Percentiles rank a stretch among this genome's conserved stretches.
These are phyloP conservation scores for Carapus acus DNA, from an alignment of 2,797 vertebrate genomes.

Conservation along the genomic window DNA sequence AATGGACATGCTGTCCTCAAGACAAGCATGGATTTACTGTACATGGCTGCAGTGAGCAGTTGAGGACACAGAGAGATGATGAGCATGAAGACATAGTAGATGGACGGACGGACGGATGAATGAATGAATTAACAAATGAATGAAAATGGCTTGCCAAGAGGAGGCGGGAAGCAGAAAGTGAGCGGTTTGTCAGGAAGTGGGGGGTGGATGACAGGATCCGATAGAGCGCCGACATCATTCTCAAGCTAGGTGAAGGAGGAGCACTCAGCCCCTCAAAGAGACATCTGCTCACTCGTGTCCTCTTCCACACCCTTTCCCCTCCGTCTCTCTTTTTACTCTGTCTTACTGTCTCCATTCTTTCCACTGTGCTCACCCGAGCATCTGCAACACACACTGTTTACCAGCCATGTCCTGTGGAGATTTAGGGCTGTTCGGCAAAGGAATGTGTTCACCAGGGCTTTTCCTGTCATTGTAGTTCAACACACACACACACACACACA, in stretches of 20 bases:
- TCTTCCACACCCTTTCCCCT: constrained; percentile 1
- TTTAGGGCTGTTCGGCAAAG: not conserved
- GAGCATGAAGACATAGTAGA: too few species aligned
- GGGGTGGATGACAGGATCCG: constrained; percentile 32
- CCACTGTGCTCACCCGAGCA: not conserved
- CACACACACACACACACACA: not conserved
- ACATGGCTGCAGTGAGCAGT: not conserved
- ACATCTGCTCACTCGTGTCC: constrained; percentile 34
- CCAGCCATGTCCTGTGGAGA: not conserved
- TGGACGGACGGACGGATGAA: constrained; percentile 18
- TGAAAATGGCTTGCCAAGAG: constrained; percentile 20
- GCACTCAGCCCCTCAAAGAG: constrained; percentile 34
- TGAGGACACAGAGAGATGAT: constrained; percentile 7
- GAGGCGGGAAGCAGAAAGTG: constrained; percentile 8
- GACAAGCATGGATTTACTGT: too few species aligned
- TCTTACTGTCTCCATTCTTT: too few species aligned
- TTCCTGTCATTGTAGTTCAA: constrained; percentile 34
- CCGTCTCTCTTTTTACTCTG: constrained; percentile 1
- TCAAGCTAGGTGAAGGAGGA: constrained; percentile 25
- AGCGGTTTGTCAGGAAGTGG: constrained; percentile 6
- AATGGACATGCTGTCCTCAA: too few species aligned
- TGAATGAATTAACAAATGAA: too few species aligned
- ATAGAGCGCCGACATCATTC: constrained; percentile 42
- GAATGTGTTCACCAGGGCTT: constrained; percentile 8
- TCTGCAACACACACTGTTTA: constrained; percentile 3